Evolutionary conservation across 2,888 invertebrate genomes (phyloP).

Genomic region (Myopa testacea): DNA sequence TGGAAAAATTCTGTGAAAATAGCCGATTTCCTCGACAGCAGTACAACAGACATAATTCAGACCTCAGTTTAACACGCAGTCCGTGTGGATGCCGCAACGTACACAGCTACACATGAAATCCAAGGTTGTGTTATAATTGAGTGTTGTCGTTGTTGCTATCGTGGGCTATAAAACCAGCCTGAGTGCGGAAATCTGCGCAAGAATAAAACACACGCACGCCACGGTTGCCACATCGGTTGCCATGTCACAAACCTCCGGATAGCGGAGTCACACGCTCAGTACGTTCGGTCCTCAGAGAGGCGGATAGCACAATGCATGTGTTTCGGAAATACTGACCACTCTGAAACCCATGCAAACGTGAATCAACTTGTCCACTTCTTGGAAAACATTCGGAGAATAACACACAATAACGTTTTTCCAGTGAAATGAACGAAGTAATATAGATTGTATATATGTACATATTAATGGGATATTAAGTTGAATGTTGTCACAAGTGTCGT

Average conservation of each 20-base stretch:
- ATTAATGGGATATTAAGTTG: too few species aligned
- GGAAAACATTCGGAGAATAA: too few species aligned
- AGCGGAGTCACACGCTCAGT: neutral
- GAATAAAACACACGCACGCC: neutral
- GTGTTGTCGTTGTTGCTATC: conserved; percentile 8
- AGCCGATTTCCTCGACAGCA: conserved; percentile 12
- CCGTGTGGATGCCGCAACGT: conserved; percentile 36
- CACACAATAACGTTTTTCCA: too few species aligned
- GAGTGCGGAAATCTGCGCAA: conserved; percentile 7
- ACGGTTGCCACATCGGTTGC: neutral
- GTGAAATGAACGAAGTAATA: too few species aligned
- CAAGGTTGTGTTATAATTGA: conserved; percentile 32
- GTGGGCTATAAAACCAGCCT: conserved; percentile 19
- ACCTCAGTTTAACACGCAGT: conserved; percentile 19
- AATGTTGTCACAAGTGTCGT: too few species aligned
- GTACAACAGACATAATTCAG: neutral
- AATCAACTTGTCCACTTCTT: neutral
- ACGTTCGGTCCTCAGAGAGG: neutral
- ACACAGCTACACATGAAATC: conserved; percentile 10
- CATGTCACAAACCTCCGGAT: neutral
- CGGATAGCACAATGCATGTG: neutral
- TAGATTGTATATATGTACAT: too few species aligned
- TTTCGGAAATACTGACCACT: too few species aligned
- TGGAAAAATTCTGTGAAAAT: conserved; percentile 35
- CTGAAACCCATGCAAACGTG: too few species aligned